Conservation (phyloP, 2,113 vertebrate genomes). For the Vanacampus margaritifer region DNA sequence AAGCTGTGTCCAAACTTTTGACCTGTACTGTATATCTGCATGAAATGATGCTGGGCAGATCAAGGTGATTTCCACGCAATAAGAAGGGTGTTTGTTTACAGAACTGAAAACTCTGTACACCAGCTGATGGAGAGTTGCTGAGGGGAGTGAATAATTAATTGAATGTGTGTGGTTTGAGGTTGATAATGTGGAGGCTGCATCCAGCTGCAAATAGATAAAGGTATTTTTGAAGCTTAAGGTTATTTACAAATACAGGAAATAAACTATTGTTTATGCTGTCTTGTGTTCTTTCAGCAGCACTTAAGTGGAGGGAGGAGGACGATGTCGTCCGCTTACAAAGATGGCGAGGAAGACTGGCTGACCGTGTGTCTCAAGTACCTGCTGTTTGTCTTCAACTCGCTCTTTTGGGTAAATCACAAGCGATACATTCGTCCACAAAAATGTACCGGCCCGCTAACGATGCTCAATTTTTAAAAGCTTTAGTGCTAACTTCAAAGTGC, state of each 20-base stretch:
- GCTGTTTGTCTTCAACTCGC: constrained; percentile 84
- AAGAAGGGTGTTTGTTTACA: constrained; percentile 46
- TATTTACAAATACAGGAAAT: background rate
- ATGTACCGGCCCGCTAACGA: background rate
- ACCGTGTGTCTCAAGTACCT: constrained; percentile 81
- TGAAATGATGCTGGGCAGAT: constrained; percentile 18
- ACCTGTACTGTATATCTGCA: too few relatives aligned
- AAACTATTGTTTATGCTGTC: background rate
- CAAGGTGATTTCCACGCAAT: constrained; percentile 32
- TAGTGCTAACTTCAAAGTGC: constrained; percentile 9
- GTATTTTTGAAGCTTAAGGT: background rate
- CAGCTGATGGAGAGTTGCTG: constrained; percentile 19
- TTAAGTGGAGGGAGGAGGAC: constrained; percentile 21
- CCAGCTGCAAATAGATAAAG: background rate
- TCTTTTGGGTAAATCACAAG: constrained; percentile 81
- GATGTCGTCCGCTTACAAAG: constrained; percentile 75
- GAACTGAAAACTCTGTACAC: constrained; percentile 6
- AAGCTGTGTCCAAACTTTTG: too few relatives aligned
- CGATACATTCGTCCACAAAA: background rate
- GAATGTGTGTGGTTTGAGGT: constrained; percentile 7
- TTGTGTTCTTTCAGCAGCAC: constrained; percentile 27
- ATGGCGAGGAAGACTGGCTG: constrained; percentile 77
- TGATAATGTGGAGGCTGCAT: background rate
- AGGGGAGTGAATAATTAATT: constrained; percentile 31
- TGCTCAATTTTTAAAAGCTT: background rate